Evolutionary conservation across 2,113 vertebrate genomes (phyloP).

Genomic region (Mustela lutreola): DNA sequence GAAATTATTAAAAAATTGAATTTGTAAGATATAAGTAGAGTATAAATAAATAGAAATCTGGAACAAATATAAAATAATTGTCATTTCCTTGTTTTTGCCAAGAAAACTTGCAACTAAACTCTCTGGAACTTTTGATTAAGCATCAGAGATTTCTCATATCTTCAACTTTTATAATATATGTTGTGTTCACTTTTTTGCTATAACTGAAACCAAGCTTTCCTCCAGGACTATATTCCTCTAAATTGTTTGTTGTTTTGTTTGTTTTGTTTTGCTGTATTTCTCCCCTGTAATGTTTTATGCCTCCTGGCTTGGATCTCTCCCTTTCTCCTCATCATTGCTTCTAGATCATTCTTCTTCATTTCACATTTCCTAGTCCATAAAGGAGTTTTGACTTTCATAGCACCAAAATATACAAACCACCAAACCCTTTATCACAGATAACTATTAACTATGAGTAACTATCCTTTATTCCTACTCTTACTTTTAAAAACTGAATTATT

Average conservation of each 20-base stretch:
- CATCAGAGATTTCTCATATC: background rate
- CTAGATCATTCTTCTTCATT: background rate
- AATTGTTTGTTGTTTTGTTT: background rate
- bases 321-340: background rate
- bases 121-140: background rate
- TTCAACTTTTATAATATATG: background rate
- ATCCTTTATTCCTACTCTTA: background rate
- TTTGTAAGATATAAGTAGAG: background rate
- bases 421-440: background rate
- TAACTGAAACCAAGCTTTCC: background rate
- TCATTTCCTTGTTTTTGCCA: background rate
- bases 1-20: background rate
- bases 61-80: background rate
- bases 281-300: background rate
- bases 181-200: background rate
- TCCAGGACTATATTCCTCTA: background rate
- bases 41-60: background rate
- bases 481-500: background rate
- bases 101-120: background rate
- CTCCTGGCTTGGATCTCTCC: background rate
- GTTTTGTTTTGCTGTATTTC: background rate
- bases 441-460: background rate
- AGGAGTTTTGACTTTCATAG: background rate
- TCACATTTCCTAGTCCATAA: background rate
- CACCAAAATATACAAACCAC: background rate